Evolutionary conservation across 1,140 invertebrate species (phyloP).

Genomic region (Danaus melanippus): DNA sequence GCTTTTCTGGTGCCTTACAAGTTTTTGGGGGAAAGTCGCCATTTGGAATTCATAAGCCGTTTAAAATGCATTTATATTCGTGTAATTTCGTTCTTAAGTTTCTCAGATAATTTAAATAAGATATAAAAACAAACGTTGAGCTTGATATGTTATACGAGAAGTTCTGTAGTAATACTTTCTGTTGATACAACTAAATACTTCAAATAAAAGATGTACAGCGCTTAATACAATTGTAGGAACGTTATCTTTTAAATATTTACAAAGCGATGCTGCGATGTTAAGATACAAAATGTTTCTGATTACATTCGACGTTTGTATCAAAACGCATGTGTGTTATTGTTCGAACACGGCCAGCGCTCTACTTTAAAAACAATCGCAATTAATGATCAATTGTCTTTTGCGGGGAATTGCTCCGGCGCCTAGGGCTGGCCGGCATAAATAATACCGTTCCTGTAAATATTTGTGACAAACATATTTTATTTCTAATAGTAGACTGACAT

Average conservation of each 20-base stretch:
- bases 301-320: constrained; percentile 26
- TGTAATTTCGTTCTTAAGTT: neutral
- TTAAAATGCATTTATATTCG: constrained; percentile 14
- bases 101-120: no score
- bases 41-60: constrained; percentile 24
- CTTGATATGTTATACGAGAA: neutral
- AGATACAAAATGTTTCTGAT: constrained; percentile 17
- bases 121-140: constrained; percentile 8
- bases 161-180: no score
- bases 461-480: constrained; percentile 1
- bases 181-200: no score
- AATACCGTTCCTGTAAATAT: no score
- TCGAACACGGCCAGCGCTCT: constrained; percentile 45
- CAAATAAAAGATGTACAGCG: no score
- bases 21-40: constrained; percentile 42
- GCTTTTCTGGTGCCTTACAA: constrained; percentile 25
- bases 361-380: constrained; percentile 62
- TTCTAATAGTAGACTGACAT: neutral
- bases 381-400: constrained; percentile 56
- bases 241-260: constrained; percentile 1
- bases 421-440: constrained; percentile 20
- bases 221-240: neutral
- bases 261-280: constrained; percentile 3
- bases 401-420: constrained; percentile 31
- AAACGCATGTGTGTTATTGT: constrained; percentile 39